Conservation (phyloP, 1,140 invertebrate genomes). For the Cecropterus lyciades region DNA sequence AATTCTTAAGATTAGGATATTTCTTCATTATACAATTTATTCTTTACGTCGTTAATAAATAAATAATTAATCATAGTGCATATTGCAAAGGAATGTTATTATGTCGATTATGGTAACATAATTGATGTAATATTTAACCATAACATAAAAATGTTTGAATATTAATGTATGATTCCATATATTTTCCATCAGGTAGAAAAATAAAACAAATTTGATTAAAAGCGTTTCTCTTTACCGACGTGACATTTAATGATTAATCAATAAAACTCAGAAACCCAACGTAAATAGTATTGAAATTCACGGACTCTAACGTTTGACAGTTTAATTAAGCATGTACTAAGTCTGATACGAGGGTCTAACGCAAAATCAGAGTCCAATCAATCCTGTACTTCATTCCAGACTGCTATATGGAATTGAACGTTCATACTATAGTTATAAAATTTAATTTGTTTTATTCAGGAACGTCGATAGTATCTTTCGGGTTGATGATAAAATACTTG, state of each 20-base stretch:
- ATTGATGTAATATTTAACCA: no score
- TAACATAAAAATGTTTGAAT: no score
- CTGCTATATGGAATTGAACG: constrained; percentile 34
- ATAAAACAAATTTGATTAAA: background rate
- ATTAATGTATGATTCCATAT: no score
- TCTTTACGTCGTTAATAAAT: no score
- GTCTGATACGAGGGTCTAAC: constrained; percentile 59
- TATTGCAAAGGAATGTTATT: no score
- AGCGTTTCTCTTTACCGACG: background rate
- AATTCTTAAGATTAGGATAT: no score
- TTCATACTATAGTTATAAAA: constrained; percentile 30
- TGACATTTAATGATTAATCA: constrained; percentile 26
- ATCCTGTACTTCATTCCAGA: constrained; percentile 46
- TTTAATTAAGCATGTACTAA: constrained; percentile 70
- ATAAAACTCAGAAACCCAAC: constrained; percentile 37
- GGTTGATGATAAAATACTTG: constrained; percentile 24
- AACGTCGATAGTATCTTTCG: constrained; percentile 33
- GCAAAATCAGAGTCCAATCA: constrained; percentile 61
- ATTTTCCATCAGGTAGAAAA: no score
- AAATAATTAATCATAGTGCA: no score
- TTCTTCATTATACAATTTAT: no score
- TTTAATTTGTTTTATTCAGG: constrained; percentile 28
- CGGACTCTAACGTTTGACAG: constrained; percentile 58
- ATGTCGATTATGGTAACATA: no score
- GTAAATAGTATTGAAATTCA: constrained; percentile 47